Evolutionary conservation across 2,113 vertebrate species (phyloP).

Genomic region (Caretta caretta): DNA sequence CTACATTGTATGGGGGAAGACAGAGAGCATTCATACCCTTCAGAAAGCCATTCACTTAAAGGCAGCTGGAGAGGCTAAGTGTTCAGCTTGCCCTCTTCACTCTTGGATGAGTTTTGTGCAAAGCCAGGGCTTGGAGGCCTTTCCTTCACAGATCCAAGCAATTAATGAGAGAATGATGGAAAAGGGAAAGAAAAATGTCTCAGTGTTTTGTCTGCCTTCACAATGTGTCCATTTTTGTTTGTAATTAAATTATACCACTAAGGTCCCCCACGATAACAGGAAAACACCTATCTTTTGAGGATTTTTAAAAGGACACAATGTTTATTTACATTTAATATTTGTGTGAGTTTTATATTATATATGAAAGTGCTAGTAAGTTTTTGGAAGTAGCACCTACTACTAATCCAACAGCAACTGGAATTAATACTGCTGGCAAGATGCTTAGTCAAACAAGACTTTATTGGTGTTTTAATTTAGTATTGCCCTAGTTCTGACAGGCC

Average conservation of each 20-base stretch:
- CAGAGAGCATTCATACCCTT: constrained; percentile 70
- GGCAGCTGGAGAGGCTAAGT: constrained; percentile 81
- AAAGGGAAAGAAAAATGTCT: background rate
- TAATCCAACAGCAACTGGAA: constrained; percentile 17
- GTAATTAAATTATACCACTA: background rate
- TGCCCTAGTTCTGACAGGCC: constrained; percentile 16
- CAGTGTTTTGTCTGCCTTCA: background rate
- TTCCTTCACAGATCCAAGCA: constrained; percentile 59
- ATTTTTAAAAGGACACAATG: background rate
- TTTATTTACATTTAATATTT: constrained; percentile 20
- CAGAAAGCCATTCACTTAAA: constrained; percentile 77
- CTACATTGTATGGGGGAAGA: constrained; percentile 78
- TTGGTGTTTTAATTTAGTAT: constrained; percentile 33
- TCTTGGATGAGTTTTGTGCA: constrained; percentile 85
- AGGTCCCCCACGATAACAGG: background rate
- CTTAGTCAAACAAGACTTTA: background rate
- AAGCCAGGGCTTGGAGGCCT: constrained; percentile 65
- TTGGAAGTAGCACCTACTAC: constrained; percentile 43
- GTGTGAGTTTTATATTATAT: background rate
- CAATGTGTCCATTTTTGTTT: constrained; percentile 7
- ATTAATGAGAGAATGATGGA: constrained; percentile 32
- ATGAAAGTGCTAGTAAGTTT: background rate
- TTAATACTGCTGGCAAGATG: background rate
- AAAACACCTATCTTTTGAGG: background rate
- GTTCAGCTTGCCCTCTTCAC: constrained; percentile 80